Base-by-base conservation (phyloP, 1,140 invertebrate genomes). In the Pantala flavescens region DNA sequence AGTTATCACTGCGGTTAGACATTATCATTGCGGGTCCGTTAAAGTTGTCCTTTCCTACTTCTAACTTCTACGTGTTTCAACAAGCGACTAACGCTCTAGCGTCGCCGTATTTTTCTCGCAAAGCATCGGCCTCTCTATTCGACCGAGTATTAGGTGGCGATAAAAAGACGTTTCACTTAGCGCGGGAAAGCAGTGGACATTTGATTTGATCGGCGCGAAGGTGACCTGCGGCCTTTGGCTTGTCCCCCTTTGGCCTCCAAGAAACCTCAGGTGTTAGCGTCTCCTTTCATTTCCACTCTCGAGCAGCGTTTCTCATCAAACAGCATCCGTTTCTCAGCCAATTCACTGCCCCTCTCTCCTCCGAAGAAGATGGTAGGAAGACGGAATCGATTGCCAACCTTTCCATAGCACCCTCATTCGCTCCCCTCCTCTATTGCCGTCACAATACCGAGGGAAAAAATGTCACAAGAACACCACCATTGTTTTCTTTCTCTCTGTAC, bases 221-320 rank as follows among this genome's bases (percentile, higher is more conserved):
- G 49, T 63, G n/a, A 19, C 49, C 16, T 63, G 16, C 3, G 49
- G n/a, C 49, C 49, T 16, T 21, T 16, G 49, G 16, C 49, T 3
- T 16, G 49, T 16, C 49, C 49, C 28, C 9, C 28, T 36, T 9
- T 19, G 3, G 49, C 12, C 16, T 16, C 5, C 2, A 21, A 21
- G 49, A 63, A 63, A 63, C 49, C 49, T 63, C 49, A 63, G 49
- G 49, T 63, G 49, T 63, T 3, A 63, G 49, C 49, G 16, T 63
- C 49, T 14, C 43, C 73, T 63, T 63, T 63, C 49, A 23, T 42
- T 75, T 49, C 21, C 74, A 43, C 75, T 73, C 72, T 43, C 49
- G 11, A 9, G 55, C 75, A 24, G 49, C 49, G 16, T 21, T 12
- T 73, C 49, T 21, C 49, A 19, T 63, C 49, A 63, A 16, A 63